These are phyloP conservation scores for Hirtodrosophila trivittata DNA, from an alignment of 2,888 invertebrate genomes.

Conservation along the genomic window DNA sequence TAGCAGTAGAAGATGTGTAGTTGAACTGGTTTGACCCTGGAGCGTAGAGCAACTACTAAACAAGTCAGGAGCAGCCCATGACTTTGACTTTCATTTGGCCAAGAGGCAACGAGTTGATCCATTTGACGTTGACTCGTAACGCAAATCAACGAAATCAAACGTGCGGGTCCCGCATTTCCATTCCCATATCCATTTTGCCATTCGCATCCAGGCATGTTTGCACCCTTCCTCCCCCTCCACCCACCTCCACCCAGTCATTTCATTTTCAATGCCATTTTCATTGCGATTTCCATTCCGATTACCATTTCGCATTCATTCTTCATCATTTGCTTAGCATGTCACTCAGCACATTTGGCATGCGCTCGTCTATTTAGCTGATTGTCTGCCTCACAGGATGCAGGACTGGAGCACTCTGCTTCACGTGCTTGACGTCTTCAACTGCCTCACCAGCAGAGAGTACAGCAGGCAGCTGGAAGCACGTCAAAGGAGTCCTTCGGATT, in stretches of 20 bases:
- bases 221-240: no score
- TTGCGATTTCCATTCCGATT: conserved; percentile 72
- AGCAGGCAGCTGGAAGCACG: no score
- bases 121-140: conserved; percentile 55
- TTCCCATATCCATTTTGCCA: conserved; percentile 15
- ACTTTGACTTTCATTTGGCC: conserved; percentile 46
- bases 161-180: conserved; percentile 65
- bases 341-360: conserved; percentile 68
- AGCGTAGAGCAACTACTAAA: conserved; percentile 5
- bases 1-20: conserved; percentile 5
- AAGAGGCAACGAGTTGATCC: conserved; percentile 42
- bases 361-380: conserved; percentile 74
- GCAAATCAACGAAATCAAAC: conserved; percentile 69
- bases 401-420: not conserved
- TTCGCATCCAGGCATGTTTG: no score
- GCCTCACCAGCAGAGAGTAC: not conserved
- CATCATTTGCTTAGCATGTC: conserved; percentile 78
- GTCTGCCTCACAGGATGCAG: conserved; percentile 40
- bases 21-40: conserved; percentile 29
- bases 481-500: conserved; percentile 36
- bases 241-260: not conserved
- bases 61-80: not conserved
- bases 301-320: conserved; percentile 77
- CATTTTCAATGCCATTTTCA: conserved; percentile 58
- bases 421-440: conserved; percentile 6